Base-by-base conservation (phyloP, 2,888 invertebrate species). In the Venusia cambrica region DNA sequence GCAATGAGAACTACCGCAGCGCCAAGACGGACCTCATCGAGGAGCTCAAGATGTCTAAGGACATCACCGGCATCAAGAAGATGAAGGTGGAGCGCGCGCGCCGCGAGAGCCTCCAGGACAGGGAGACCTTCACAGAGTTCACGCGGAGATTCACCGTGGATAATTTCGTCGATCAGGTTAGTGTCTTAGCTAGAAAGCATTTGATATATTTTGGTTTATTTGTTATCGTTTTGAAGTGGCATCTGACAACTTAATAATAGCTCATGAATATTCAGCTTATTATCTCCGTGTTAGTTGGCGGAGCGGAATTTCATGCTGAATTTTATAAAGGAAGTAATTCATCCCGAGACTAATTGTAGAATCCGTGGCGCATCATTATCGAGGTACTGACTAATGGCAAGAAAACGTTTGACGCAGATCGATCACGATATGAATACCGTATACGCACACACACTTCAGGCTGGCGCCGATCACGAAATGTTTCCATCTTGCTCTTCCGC, bases 41-140 rank as follows among this genome's bases (percentile, higher is more conserved):
- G 24, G 97, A 97, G 67, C 80, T 97, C 41, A 97, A 97, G 76
- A 92, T 95, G 88, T 96, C 96, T 21, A 96, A 94, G 73, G 96
- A 97, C 69, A 95, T 97, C 45, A 93, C 95, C 1, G 97, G 97
- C n/a, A 96, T 97, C 32, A 94, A 94, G 76, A 97, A 97, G 75
- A 79, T 97, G 89, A 97, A 97, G 74, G 95, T 96, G 50, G 96
- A 97, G 76, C 90, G 94, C 49, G 94, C 94, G 10, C 93, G 95
- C 66, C 90, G 94, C 48, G 96, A 96, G 71, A 94, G 93, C 62
- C 90, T 91, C 27, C 91, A 92, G 60, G 96, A 96, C 53, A 94
- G 95, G 73, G 93, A 94, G 69, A 90, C 95, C 38, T 94, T 93
- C 68, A 91, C 94, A 50, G 96, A 96, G 77, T 93, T 97, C 62